Conservation (phyloP, 2,797 vertebrate species). For the Emydoidea blandingii region DNA sequence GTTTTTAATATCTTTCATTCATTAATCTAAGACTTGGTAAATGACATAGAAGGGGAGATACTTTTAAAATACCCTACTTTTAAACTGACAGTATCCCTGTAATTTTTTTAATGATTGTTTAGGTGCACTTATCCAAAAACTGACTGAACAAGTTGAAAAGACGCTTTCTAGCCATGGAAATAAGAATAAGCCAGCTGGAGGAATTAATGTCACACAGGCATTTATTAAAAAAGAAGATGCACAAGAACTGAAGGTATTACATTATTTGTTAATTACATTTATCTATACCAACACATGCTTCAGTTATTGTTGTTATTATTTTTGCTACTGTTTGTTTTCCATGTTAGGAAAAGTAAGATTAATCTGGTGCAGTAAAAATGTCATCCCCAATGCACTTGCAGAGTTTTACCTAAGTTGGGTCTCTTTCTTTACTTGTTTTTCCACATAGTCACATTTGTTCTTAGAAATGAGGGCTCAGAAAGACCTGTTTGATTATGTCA, state of each 20-base stretch:
- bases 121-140: conserved; percentile 77
- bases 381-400: background rate
- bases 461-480: background rate
- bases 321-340: background rate
- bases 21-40: background rate
- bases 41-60: too few relatives aligned
- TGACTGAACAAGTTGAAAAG: conserved; percentile 76
- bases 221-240: conserved; percentile 75
- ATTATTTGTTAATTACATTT: background rate
- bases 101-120: conserved; percentile 35
- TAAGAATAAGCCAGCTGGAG: conserved; percentile 73
- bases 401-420: background rate
- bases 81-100: background rate
- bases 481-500: background rate
- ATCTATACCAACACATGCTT: background rate
- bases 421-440: conserved; percentile 11
- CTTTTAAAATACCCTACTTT: background rate
- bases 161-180: conserved; percentile 63
- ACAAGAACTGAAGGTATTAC: conserved; percentile 80
- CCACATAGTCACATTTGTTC: background rate
- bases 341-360: background rate
- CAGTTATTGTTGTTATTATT: background rate
- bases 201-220: conserved; percentile 62
- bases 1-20: background rate
- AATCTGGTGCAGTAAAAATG: background rate